Evolutionary conservation across 64 coral and sea anemone species (phyloP), one percentile per base, ranked within the genome.

Genomic region (Montipora sp.): DNA sequence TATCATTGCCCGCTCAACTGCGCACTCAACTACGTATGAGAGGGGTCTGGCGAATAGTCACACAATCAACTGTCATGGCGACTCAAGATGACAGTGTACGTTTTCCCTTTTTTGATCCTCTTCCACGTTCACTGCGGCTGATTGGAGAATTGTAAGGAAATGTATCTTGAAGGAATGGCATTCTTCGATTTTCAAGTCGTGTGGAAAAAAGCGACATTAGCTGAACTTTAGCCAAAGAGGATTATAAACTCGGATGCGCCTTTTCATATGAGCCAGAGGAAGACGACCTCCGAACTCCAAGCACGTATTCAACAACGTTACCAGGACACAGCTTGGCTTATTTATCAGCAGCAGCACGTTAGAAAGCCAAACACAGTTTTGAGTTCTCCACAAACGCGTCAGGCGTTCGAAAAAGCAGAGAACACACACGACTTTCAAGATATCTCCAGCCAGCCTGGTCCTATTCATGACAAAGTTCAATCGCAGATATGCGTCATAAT

Each of bases 231-330:
- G 13, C n/a, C 18, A 21, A 16, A 23, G 3, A 50, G 16, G 19
- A 77, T 77, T 77, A 18, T 3, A 12, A 16, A 7, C 45, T 3
- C 49, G 75, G 15, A 27, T 19, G 10, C 22, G 9, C 2, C 27
- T 18, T 7, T 78, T 83, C 59, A 59, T 5, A 85, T 70, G 65
- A 85, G 65, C 65, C 70, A 72, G 8, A 85, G 47, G 45, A 85
- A 36, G 16, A 85, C 82, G 44, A 71, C 82, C 11, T 71, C 82
- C 16, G 82, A 85, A 71, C 18, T 85, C 21, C 82, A 85, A 85
- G 65, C 60, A 85, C 66, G 66, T 44, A 85, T 85, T 20, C 65
- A 66, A 51, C 82, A 85, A 48, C 82, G 82, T 14, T 85, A 85
- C 66, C 63, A 85, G 46, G 82, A 85, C 16, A 85, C 65, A 22